These are phyloP conservation scores for Ditula angustiorana DNA, from an alignment of 2,888 invertebrate species.

Conservation along the genomic window DNA sequence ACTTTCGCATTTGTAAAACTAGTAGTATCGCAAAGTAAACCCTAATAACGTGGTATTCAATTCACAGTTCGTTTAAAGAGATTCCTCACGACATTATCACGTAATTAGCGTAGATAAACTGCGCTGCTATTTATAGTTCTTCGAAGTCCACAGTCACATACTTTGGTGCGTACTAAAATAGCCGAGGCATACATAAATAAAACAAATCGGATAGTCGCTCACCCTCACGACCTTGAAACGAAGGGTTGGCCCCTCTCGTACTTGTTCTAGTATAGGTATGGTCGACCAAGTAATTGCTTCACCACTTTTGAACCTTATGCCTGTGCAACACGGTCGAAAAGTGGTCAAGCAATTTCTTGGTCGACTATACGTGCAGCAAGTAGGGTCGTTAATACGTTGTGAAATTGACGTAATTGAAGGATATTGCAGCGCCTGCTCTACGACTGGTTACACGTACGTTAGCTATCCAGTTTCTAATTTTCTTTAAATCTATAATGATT, in stretches of 20 bases:
- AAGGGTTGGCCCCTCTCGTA: conserved; percentile 67
- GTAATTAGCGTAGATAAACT: conserved; percentile 34
- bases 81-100: conserved; percentile 10
- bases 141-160: conserved; percentile 37
- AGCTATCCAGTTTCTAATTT: not conserved
- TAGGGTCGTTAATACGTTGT: conserved; percentile 46
- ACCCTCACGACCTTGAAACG: conserved; percentile 71
- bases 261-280: too few species aligned
- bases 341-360: too few species aligned
- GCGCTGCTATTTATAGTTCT: conserved; percentile 28
- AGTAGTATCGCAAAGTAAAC: not conserved
- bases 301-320: too few species aligned
- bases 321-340: too few species aligned
- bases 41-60: not conserved
- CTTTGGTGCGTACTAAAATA: conserved; percentile 51
- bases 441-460: not conserved
- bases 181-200: conserved; percentile 51
- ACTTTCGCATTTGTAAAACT: too few species aligned
- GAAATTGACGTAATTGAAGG: conserved; percentile 30
- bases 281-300: too few species aligned
- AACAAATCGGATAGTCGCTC: conserved; percentile 51
- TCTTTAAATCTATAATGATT: not conserved
- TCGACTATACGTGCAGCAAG: conserved; percentile 51
- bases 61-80: not conserved
- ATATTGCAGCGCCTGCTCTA: conserved; percentile 29